Evolutionary conservation across 2,888 invertebrate species (phyloP).

Genomic region (Corbicula japonica): DNA sequence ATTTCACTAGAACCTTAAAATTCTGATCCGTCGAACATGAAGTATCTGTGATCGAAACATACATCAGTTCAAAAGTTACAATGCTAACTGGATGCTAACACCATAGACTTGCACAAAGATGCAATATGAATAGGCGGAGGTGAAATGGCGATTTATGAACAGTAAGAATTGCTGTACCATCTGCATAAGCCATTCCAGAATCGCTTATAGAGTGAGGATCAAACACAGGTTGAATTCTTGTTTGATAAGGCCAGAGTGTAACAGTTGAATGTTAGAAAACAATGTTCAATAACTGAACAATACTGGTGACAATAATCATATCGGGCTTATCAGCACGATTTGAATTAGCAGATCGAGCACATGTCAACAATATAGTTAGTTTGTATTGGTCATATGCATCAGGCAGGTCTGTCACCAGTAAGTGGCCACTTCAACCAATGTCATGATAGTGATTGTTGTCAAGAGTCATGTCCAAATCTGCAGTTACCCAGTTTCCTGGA

Average conservation of each 20-base stretch:
- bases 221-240: conserved; percentile 26
- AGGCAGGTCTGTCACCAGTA: conserved; percentile 21
- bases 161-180: conserved; percentile 34
- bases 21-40: conserved; percentile 21
- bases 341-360: conserved; percentile 15
- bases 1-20: conserved; percentile 36
- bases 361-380: conserved; percentile 21
- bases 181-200: conserved; percentile 15
- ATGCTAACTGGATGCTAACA: too few species aligned
- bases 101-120: too few species aligned
- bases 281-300: neutral
- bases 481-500: neutral
- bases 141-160: too few species aligned
- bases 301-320: neutral
- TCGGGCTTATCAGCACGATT: conserved; percentile 10
- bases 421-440: conserved; percentile 22
- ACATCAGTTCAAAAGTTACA: conserved; percentile 31
- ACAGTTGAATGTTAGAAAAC: conserved; percentile 25
- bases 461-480: conserved; percentile 23
- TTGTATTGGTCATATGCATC: conserved; percentile 1
- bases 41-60: conserved; percentile 23
- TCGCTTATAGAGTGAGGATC: conserved; percentile 27
- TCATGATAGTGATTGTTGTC: conserved; percentile 23
- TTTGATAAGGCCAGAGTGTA: conserved; percentile 23
- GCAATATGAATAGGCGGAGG: too few species aligned